Evolutionary conservation across 2,113 vertebrate species (phyloP).

Genomic region (Brachyistius frenatus): DNA sequence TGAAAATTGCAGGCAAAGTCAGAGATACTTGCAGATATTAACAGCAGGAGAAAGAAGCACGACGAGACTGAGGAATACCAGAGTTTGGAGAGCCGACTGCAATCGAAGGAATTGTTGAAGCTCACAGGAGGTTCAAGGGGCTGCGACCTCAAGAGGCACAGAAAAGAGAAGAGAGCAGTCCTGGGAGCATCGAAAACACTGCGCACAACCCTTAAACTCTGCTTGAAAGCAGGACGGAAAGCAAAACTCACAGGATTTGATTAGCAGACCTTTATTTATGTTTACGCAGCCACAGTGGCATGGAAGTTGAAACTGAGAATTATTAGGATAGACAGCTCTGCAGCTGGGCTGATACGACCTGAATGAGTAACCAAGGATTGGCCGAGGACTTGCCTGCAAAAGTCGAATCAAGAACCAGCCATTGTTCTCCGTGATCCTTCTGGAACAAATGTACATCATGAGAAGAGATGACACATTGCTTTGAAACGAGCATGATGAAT

Average conservation of each 20-base stretch:
- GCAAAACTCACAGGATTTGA: neutral
- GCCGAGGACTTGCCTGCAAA: neutral
- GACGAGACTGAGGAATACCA: too few species aligned
- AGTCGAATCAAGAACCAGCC: neutral
- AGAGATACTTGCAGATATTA: too few species aligned
- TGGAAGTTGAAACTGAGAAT: neutral
- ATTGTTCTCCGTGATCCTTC: neutral
- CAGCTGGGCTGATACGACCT: neutral
- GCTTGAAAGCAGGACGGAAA: neutral
- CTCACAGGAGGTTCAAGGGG: too few species aligned
- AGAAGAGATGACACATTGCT: neutral
- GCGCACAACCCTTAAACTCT: too few species aligned
- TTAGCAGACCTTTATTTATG: neutral
- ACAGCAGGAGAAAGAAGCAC: too few species aligned
- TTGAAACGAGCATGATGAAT: neutral
- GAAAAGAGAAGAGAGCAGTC: too few species aligned
- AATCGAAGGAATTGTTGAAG: too few species aligned
- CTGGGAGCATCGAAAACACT: too few species aligned
- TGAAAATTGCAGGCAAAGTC: too few species aligned
- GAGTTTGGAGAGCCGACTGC: too few species aligned
- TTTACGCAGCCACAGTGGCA: neutral
- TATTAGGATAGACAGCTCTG: neutral
- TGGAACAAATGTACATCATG: neutral
- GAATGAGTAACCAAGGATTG: neutral
- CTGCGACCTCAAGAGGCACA: too few species aligned